phyloP scores from a whole-genome alignment of 2,113 vertebrate species.

The Brachyhypopomus occidentalis region DNA sequence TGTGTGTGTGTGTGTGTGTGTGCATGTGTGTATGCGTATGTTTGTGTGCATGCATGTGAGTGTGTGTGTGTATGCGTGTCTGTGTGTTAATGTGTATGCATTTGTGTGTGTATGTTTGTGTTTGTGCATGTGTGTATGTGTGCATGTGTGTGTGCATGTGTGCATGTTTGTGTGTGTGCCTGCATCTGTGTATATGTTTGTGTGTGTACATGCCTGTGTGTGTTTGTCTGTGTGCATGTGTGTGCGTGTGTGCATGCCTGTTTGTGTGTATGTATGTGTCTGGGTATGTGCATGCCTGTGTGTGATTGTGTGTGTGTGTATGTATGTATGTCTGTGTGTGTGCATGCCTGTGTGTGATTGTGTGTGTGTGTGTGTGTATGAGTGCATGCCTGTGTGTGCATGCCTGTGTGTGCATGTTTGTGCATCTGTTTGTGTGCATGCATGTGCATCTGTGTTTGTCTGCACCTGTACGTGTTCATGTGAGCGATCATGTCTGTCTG shows the following conservation, averaged over 20 bases:
- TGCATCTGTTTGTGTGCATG: slow-evolving; percentile 35
- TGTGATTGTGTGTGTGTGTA: neutral
- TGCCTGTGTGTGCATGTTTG: neutral
- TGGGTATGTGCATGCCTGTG: neutral
- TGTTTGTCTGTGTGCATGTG: no score
- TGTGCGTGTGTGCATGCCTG: slow-evolving; percentile 39
- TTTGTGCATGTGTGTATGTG: slow-evolving; percentile 12
- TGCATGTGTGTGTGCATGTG: slow-evolving; percentile 34
- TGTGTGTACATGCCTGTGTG: neutral
- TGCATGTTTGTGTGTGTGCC: slow-evolving; percentile 34
- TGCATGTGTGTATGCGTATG: slow-evolving; percentile 22
- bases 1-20: slow-evolving; percentile 35
- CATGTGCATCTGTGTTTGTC: neutral
- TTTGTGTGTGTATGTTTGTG: neutral
- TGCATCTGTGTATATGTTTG: slow-evolving; percentile 17
- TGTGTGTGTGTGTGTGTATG: neutral
- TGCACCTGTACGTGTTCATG: neutral
- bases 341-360: slow-evolving; percentile 30
- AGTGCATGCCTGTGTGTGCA: neutral
- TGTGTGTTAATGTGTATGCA: neutral
- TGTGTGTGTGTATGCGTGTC: slow-evolving; percentile 47
- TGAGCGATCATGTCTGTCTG: slow-evolving; percentile 52
- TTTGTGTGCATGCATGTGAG: neutral
- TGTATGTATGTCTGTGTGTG: slow-evolving; percentile 39
- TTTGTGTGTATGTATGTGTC: neutral